phyloP scores from a whole-genome alignment of 2,797 vertebrate species.

The Stomatorhinus walkeri region DNA sequence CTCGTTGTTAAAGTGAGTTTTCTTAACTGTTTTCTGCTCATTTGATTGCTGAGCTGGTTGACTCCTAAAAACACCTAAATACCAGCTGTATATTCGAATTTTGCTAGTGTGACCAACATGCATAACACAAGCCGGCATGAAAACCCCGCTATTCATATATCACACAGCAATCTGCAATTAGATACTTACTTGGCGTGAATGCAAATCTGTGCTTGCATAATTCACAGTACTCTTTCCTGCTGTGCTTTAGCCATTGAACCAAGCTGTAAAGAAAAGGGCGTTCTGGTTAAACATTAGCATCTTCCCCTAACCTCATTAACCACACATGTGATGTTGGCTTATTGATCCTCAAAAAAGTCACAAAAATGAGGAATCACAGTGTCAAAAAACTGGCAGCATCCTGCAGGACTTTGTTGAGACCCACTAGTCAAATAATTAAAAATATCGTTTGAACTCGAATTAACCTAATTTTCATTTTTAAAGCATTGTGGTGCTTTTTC shows the following conservation, averaged over 20 bases:
- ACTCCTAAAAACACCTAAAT: not conserved
- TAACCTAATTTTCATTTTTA: not conserved
- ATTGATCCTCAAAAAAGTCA: not conserved
- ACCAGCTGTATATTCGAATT: not conserved
- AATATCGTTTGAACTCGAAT: not conserved
- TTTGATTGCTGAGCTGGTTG: not conserved
- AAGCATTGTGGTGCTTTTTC: not conserved
- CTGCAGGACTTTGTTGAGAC: not conserved
- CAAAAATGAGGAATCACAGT: not conserved
- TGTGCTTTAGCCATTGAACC: constrained; percentile 99
- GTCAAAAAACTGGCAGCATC: not conserved
- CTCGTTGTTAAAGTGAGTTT: not conserved
- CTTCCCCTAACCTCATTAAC: not conserved
- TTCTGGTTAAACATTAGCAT: constrained; percentile 2
- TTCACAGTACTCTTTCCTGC: constrained; percentile 99
- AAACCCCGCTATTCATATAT: not conserved
- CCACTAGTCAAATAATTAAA: not conserved
- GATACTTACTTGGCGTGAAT: constrained; percentile 97
- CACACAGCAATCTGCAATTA: constrained; percentile 15
- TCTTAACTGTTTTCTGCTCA: not conserved
- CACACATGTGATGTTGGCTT: not conserved
- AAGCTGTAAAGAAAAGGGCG: constrained; percentile 74
- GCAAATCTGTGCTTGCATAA: constrained; percentile 99
- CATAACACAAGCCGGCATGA: not conserved
- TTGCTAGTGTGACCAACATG: not conserved